These are phyloP conservation scores for Apis cerana DNA, from an alignment of 1,140 invertebrate species.

Conservation along the genomic window DNA sequence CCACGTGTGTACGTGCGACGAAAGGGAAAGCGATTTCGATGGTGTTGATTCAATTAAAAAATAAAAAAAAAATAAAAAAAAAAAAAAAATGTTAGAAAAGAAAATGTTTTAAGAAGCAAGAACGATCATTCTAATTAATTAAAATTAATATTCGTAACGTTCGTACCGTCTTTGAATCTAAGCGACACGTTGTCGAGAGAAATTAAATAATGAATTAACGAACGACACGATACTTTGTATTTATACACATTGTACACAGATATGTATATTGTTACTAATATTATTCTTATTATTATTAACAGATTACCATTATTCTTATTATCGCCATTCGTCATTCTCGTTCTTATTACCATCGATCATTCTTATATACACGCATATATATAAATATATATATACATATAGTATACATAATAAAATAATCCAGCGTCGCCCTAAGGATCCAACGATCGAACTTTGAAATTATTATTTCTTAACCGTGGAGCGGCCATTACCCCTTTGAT, in stretches of 20 bases:
- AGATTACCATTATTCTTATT: constrained; percentile 53
- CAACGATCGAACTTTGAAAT: constrained; percentile 53
- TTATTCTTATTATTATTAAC: constrained; percentile 51
- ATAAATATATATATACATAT: too few species aligned
- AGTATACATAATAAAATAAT: constrained; percentile 33
- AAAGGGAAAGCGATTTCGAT: constrained; percentile 19
- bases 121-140: constrained; percentile 44
- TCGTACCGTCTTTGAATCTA: constrained; percentile 43
- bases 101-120: not conserved
- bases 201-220: constrained; percentile 30
- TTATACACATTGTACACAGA: constrained; percentile 55
- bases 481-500: constrained; percentile 1
- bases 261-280: constrained; percentile 60
- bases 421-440: constrained; percentile 61
- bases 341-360: constrained; percentile 43
- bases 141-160: constrained; percentile 2
- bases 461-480: constrained; percentile 58
- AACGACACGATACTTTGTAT: constrained; percentile 53
- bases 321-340: constrained; percentile 44
- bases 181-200: constrained; percentile 17
- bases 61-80: constrained; percentile 1
- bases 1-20: too few species aligned
- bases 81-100: not conserved
- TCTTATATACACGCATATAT: constrained; percentile 19
- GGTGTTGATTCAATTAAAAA: not conserved